Evolutionary conservation across 2,113 vertebrate genomes (phyloP), one percentile per base, ranked within the genome.

Genomic region (Coptodon bakossiorum): DNA sequence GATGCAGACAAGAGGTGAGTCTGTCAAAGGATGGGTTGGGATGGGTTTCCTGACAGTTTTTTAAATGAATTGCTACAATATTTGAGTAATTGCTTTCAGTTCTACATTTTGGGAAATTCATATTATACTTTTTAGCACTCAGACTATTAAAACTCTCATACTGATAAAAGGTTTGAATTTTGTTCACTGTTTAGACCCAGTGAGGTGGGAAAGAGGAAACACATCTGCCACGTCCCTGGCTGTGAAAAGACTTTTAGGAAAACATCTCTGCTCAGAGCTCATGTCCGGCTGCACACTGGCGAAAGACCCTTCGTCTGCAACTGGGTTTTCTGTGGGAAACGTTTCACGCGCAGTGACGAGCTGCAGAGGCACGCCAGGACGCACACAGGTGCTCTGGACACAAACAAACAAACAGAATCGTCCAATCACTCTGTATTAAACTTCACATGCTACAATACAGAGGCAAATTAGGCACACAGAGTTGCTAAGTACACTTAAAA

Each of bases 221-320:
- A 99, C 82, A 98, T 99, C 92, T 99, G 98, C 89, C 98, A 99
- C 85, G 97, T 99, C 90, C 97, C 97, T 0, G 98, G 98, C 91
- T 99, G 98, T 0, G 98, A 98, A 36, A 98, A 98, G 91, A 99
- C 98, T 2, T 99, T 99, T 96, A 97, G 98, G 80, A 99, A 99
- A 95, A 99, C 98, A 0, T 99, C 98, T 0, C 93, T 99, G 92
- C 96, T 99, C 89, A 95, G 98, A 31, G 98, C 98, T 3, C 98
- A 99, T 1, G 98, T 99, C 85, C 97, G 98, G 45, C 93, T 99
- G 93, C 98, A 99, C 96, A 99, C 98, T 0, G 98, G 98, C 0
- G 98, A 99, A 90, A 92, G 98, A 3, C 98, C 98, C 5, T 99
- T 99, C 3, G 98, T 98, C 88, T 99, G 98, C 95, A 98, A 97